A percentile compares a stretch with the other conserved stretches of the same genome.
Evolutionary conservation across 2,113 vertebrate genomes (phyloP).

Genomic region (Pseudopodoces humilis): DNA sequence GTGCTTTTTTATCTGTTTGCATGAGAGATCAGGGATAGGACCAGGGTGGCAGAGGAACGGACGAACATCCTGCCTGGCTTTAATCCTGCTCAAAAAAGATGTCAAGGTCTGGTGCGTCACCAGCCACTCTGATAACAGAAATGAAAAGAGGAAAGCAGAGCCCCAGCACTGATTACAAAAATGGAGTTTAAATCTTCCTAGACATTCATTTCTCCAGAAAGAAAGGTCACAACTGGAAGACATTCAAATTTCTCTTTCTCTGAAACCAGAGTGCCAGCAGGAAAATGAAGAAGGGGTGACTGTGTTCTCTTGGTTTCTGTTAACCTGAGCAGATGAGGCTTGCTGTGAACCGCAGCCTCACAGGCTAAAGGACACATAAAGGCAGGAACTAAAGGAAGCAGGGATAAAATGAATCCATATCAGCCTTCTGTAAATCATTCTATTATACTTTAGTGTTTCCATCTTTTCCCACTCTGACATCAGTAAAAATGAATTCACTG

Average conservation of each 20-base stretch:
- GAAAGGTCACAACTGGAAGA: not conserved
- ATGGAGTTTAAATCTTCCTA: not conserved
- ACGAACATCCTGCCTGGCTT: not conserved
- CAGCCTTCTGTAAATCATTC: not conserved
- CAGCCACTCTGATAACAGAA: not conserved
- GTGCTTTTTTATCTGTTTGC: not conserved
- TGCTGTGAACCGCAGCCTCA: not conserved
- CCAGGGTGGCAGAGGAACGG: not conserved
- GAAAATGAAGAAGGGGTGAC: not conserved
- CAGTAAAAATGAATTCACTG: not conserved
- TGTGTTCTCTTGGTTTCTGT: not conserved
- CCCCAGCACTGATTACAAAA: not conserved
- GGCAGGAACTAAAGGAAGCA: not conserved
- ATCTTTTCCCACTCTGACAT: not conserved
- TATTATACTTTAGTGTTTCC: not conserved
- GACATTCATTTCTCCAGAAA: not conserved
- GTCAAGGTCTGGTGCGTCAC: not conserved
- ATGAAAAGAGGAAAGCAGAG: not conserved
- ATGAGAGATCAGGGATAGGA: accelerated
- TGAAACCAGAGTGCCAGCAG: not conserved
- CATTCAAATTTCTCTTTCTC: not conserved
- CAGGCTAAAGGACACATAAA: not conserved
- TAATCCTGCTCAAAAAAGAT: not conserved
- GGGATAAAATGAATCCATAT: not conserved
- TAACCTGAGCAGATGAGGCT: not conserved